Evolutionary conservation across 2,888 invertebrate species (phyloP).

Genomic region (Falcaria lacertinaria): DNA sequence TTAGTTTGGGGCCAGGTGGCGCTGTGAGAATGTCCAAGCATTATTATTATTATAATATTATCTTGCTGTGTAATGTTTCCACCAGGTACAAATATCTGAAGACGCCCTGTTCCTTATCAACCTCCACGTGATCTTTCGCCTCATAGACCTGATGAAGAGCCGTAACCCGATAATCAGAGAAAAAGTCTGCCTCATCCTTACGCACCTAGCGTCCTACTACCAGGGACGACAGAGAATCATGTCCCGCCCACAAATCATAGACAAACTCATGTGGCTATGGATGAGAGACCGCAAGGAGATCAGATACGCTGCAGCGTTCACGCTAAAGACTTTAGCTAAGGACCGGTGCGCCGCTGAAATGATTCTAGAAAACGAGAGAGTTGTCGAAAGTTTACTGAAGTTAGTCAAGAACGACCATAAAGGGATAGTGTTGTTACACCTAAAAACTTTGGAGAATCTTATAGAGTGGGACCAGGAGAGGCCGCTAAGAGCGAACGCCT

Average conservation of each 20-base stretch:
- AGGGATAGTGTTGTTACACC: constrained; percentile 52
- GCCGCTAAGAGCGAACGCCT: constrained; percentile 56
- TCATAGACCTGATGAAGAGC: constrained; percentile 53
- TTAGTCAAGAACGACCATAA: constrained; percentile 57
- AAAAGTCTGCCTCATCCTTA: constrained; percentile 54
- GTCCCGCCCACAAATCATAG: constrained; percentile 39
- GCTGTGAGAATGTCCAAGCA: background rate
- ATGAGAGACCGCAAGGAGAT: constrained; percentile 61
- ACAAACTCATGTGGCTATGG: constrained; percentile 48
- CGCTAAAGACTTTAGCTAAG: constrained; percentile 45
- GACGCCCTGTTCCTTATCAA: constrained; percentile 55
- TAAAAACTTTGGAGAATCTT: constrained; percentile 51
- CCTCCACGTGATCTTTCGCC: constrained; percentile 51
- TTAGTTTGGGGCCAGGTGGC: no score
- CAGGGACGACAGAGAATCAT: constrained; percentile 54
- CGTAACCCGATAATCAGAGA: constrained; percentile 55
- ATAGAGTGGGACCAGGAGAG: constrained; percentile 53
- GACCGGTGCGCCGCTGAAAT: constrained; percentile 46
- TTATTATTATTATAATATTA: background rate
- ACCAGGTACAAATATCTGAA: constrained; percentile 63
- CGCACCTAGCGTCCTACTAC: constrained; percentile 43
- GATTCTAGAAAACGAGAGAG: constrained; percentile 37
- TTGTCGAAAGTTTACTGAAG: constrained; percentile 55
- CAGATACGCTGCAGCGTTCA: constrained; percentile 56
- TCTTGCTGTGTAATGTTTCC: no score